Evolutionary conservation across 2,888 invertebrate genomes (phyloP), one percentile per base, ranked within the genome.

Genomic region (Digitonthophagus gazella): DNA sequence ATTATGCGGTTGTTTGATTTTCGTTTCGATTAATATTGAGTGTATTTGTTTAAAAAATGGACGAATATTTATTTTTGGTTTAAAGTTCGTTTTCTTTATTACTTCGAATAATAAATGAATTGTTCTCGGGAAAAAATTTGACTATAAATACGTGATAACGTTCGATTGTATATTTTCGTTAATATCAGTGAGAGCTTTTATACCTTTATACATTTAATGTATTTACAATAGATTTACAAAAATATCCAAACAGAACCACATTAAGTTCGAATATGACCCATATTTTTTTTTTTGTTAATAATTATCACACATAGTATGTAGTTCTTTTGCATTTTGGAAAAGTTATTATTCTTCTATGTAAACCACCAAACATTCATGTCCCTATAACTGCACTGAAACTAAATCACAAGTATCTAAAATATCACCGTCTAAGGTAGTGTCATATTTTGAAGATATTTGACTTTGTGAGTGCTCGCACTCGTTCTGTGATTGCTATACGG

Each of bases 401-500:
- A 82, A 75, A 75, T 82, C 82, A 73, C 81, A 81, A 69, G 76
- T 76, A 67, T 75, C 80, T 64, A 78, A 73, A 18, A 75, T 75
- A 71, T 79, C 78, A 64, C 76, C 75, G 65, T 78, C 77, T n/a
- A 78, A 78, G 58, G 78, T 78, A 69, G 78, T 73, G 70, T 80
- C 80, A 44, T 44, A 44, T 44, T 44, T 44, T 44, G 28, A 44
- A 44, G 28, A 44, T 44, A 44, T 44, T 44, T 44, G 28, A 44
- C 11, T 44, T 2, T 44, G 28, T 22, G 74, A 72, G 71, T 72
- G 66, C 57, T 69, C 66, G 72, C 75, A 76, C 78, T 76, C 79
- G 71, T 75, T 75, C 70, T 75, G 73, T 75, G 77, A 76, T 72
- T 74, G 86, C 88, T 90, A 92, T 80, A 92, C 92, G 70, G 91